Evolutionary conservation across 2,797 vertebrate species (phyloP), one percentile per base, ranked within the genome.

Genomic region (Ceyx erithaca): DNA sequence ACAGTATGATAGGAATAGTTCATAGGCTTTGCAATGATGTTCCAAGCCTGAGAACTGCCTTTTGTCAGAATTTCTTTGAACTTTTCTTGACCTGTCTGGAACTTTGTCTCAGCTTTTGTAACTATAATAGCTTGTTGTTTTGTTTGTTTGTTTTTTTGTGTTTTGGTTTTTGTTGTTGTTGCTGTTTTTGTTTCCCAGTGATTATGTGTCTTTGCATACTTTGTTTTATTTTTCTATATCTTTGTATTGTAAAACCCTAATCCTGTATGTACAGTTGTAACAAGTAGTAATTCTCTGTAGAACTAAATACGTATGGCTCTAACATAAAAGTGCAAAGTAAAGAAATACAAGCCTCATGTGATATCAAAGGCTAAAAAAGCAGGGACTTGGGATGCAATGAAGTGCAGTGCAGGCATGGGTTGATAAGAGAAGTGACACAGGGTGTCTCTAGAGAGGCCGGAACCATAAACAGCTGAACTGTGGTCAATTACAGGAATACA

Each of bases 351-450:
- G 11, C 3, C 35, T 76, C 35, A 8, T 55, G 30, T 20, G 33
- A 63, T 26, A 43, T 10, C 0, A 1, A 12, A 78, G 20, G 23
- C 1, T 59, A 84, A 78, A 46, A 84, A 86, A 67, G 4, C 5
- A 28, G 11, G 4, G 28, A 55, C 30, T 49, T 0, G 0, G 2
- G 10, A 43, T n/a, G 17, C 5, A 66, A 14, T 9, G 8, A 28
- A 55, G 40, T 70, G 20, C 17, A 66, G 5, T 2, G 1, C 2
- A 46, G 12, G 11, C 7, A 41, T 4, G 3, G 7, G 7, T 28
- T 31, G 7, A 9, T 63, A 58, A 57, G 11, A 61, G 25, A 69
- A 63, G 19, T 0, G 6, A 59, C 11, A 21, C 12, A 72, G 41
- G 6, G 21, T 45, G 1, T 21, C 7, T 64, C 5, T 45, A 26